Conservation (phyloP, 2,797 vertebrate species). For the Gadopsis bispinosus region DNA sequence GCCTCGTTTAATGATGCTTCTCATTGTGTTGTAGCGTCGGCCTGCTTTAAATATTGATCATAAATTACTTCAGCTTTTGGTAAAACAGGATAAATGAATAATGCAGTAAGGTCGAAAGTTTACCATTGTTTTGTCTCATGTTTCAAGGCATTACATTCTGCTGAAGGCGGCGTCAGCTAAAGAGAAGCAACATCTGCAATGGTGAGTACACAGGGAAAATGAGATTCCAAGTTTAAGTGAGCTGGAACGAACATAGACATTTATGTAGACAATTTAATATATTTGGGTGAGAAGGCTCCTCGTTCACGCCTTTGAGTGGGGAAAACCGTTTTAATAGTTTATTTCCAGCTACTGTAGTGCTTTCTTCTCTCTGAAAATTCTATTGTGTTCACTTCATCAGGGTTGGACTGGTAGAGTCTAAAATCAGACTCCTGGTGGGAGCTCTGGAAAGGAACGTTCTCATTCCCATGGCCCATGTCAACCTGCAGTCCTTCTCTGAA, state of each 20-base stretch:
- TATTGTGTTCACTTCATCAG: conserved; percentile 67
- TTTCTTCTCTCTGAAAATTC: conserved; percentile 22
- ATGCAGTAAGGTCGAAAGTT: background rate
- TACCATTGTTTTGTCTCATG: conserved; percentile 85
- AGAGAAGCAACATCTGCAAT: conserved; percentile 91
- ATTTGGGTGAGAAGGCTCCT: conserved; percentile 27
- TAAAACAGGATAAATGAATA: conserved; percentile 22
- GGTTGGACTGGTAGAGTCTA: conserved; percentile 93
- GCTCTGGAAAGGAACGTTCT: conserved; percentile 91
- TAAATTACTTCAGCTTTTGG: background rate
- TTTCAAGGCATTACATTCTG: conserved; percentile 95
- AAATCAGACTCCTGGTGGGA: conserved; percentile 91
- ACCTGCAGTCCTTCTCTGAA: conserved; percentile 89
- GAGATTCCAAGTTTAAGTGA: conserved; percentile 30
- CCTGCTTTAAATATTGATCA: conserved; percentile 29
- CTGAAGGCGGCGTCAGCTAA: conserved; percentile 90
- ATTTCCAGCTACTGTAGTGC: conserved; percentile 14
- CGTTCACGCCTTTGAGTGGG: conserved; percentile 32
- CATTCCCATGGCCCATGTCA: conserved; percentile 90
- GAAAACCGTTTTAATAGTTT: conserved; percentile 47
- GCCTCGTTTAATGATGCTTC: background rate
- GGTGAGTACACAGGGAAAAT: conserved; percentile 84
- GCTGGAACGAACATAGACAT: conserved; percentile 41
- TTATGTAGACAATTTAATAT: conserved; percentile 26
- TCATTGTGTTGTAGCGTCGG: conserved; percentile 2